These are phyloP conservation scores for Stegophylla sp. DNA, from an alignment of 2,888 invertebrate genomes.

Conservation along the genomic window DNA sequence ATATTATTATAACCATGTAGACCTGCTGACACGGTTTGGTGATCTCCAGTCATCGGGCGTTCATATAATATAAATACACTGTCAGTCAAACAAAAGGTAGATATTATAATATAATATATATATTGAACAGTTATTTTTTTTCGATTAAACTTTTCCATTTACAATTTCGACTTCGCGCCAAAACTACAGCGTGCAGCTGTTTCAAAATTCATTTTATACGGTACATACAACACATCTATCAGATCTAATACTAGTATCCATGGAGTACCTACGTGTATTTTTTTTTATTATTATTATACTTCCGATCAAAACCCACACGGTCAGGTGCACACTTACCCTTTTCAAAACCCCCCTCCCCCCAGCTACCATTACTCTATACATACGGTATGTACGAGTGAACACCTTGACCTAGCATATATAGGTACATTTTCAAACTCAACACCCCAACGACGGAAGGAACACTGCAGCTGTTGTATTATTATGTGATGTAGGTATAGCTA, in stretches of 20 bases:
- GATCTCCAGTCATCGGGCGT: constrained; percentile 8
- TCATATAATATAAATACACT: neutral
- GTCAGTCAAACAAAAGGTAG: neutral
- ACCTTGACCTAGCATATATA: neutral
- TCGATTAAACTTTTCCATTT: neutral
- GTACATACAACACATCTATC: no score
- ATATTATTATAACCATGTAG: neutral
- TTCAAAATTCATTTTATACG: no score
- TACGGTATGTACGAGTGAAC: no score
- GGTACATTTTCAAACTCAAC: neutral
- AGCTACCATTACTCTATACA: no score
- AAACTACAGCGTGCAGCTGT: neutral
- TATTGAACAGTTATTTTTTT: neutral
- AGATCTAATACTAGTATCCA: no score
- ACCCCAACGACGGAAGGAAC: neutral
- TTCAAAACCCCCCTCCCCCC: no score
- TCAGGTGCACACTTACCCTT: no score
- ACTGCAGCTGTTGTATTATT: constrained; percentile 9
- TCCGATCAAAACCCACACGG: neutral
- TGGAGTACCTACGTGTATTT: no score
- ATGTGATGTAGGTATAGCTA: neutral
- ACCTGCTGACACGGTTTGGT: constrained; percentile 41
- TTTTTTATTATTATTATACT: no score
- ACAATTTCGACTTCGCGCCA: neutral
- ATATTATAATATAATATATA: neutral